Base-by-base conservation (phyloP, 1,140 invertebrate genomes). In the Gerris buenoi region DNA sequence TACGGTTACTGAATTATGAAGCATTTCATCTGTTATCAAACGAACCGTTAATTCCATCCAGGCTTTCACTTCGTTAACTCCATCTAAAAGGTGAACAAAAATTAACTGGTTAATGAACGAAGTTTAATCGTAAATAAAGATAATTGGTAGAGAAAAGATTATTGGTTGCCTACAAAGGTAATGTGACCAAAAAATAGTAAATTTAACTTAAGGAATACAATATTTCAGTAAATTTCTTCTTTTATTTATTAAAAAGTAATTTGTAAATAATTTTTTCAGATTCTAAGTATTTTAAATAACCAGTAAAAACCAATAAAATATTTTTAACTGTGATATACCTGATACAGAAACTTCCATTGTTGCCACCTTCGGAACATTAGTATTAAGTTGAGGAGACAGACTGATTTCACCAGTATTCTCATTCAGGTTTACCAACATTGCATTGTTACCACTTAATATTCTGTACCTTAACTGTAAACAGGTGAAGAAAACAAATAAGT, bases 1-100 rank as follows among this genome's bases (percentile, higher is more conserved):
- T 0, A 99, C 88, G 0, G 95, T 98, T 10, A 98, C 92, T 0
- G 93, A 96, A 76, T 95, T 96, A 69, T 88, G 86, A 0, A 99
- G 79, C 90, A 98, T 97, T 63, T 95, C 89, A 73, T 95, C 90
- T 0, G 94, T 96, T 25, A 98, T 93, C 1, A 97, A 77, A 1
- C 91, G 81, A 0, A 97, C 94, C 0, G 86, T 86, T 0, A 98
- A 80, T 59, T 89, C 88, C 90, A 95, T 92, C 25, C 89, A 85
- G 0, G 92, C 91, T 76, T 91, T 91, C 0, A 90, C 88, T 79
- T 93, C 90, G 77, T 96, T 95, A 1, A 93, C 84, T 0, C 93
- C 92, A 79, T 96, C 93, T 84, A 25, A 5, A 10, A 46, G 33
- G n/a, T n/a, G n/a, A n/a, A n/a, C n/a, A n/a, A n/a, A n/a, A n/a